Base-by-base conservation (phyloP, 1,140 invertebrate genomes). In the Drosophila lacertosa region DNA sequence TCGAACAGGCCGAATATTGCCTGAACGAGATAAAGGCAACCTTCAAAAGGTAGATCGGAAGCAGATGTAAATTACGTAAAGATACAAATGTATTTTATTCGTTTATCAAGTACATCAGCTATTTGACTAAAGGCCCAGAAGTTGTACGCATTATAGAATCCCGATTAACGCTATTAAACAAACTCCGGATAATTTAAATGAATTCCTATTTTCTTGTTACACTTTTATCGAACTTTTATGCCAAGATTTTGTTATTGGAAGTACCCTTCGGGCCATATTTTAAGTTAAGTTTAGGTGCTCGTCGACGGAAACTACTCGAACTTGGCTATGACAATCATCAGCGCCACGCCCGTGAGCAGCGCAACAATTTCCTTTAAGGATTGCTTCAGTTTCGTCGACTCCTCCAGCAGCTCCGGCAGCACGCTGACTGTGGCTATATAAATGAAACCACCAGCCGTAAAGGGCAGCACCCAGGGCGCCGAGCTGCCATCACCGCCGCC, bases 381-480 rank as follows among this genome's bases (percentile, higher is more conserved):
- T 91, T 98, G 96, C 20, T 83, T 84, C 5, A 91, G 72, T 89
- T 93, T 93, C 0, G 94, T 93, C 79, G 95, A 94, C 44, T 94
- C 94, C 92, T 99, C 97, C 10, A 99, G 92, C 29, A 99, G 91
- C 88, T 99, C 98, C 0, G 98, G 98, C 42, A 99, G 92, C 18
- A 99, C 95, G 16, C 97, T 98, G 0, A 98, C 97, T 47, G 99
- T 92, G 4, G 97, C 97, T 64, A 99, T 99, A 91, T 99, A 97
- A 11, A 99, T 94, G 91, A 99, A 99, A 2, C 98, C 97, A 29
- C 98, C 98, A 11, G 98, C 96, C 0, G 98, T 99, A 89, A 99
- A 99, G 2, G 98, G 98, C 22, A 99, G 92, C 78, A 99, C 98
- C 97, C 98, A 99, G 0, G 96, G 95, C 3, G 96, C 97, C 63